A percentile compares a stretch with the other conserved stretches of the same genome.
Evolutionary conservation across 2,797 vertebrate species (phyloP).

Genomic region (Tapera naevia): DNA sequence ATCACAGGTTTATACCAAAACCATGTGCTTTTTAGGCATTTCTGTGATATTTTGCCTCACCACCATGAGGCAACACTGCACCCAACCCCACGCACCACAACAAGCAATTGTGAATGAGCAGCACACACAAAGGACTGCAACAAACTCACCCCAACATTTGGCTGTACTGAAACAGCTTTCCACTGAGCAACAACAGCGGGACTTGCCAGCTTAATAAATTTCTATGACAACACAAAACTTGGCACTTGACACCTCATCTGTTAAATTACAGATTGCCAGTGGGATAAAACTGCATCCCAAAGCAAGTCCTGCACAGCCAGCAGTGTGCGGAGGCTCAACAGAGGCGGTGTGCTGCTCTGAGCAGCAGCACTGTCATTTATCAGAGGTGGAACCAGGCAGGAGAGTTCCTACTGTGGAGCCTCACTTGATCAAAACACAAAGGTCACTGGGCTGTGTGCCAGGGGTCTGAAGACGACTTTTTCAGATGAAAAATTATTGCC

Average conservation of each 20-base stretch:
- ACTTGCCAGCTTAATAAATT: conserved; percentile 41
- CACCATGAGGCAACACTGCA: not conserved
- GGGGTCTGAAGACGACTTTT: not conserved
- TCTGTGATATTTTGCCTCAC: not conserved
- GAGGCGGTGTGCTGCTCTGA: not conserved
- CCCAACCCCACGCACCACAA: not conserved
- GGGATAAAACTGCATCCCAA: not conserved
- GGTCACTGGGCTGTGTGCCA: not conserved
- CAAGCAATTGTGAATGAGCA: conserved; percentile 11
- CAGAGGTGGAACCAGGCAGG: not conserved
- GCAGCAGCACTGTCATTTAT: not conserved
- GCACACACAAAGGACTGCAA: not conserved
- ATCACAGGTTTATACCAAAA: not conserved
- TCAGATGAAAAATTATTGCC: not conserved
- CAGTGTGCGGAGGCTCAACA: not conserved
- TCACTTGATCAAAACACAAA: not conserved
- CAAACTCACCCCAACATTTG: conserved; percentile 33
- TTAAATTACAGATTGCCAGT: conserved; percentile 13
- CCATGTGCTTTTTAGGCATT: not conserved
- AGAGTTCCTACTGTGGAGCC: not conserved
- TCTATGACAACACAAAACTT: conserved; percentile 47
- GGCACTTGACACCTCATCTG: conserved; percentile 40
- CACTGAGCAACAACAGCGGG: not conserved
- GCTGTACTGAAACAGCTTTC: conserved; percentile 28
- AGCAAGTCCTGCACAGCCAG: not conserved